Evolutionary conservation across 2,797 vertebrate species (phyloP).

Genomic region (Salarias fasciatus): DNA sequence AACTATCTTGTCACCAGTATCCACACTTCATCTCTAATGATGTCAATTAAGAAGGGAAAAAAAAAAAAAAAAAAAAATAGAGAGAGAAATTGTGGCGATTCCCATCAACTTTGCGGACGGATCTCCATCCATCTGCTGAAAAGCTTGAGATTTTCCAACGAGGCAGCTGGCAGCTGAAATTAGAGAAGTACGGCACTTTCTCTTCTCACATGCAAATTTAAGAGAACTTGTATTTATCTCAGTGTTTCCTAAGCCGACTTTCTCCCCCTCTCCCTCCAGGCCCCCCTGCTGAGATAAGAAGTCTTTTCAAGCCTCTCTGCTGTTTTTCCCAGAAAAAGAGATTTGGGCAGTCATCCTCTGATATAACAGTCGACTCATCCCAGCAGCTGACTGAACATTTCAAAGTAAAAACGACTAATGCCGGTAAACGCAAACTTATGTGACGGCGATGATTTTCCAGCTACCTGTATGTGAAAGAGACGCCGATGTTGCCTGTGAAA

Average conservation of each 20-base stretch:
- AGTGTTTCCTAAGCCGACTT: slow-evolving; percentile 31
- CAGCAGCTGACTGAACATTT: slow-evolving; percentile 1
- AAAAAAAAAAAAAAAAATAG: no score
- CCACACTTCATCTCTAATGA: slow-evolving; percentile 4
- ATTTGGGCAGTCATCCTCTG: slow-evolving; percentile 6
- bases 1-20: no score
- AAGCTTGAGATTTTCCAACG: slow-evolving; percentile 12
- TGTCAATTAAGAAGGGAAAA: not conserved
- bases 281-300: slow-evolving; percentile 49
- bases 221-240: slow-evolving; percentile 47
- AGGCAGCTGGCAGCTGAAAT: slow-evolving; percentile 25
- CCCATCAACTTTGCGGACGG: slow-evolving; percentile 21
- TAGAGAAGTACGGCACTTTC: slow-evolving; percentile 5
- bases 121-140: slow-evolving; percentile 23
- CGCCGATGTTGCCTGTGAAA: slow-evolving; percentile 24
- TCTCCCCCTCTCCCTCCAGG: not conserved
- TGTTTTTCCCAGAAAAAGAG: slow-evolving; percentile 33
- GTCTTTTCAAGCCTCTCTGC: slow-evolving; percentile 34
- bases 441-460: slow-evolving; percentile 1
- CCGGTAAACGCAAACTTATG: not conserved
- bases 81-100: slow-evolving; percentile 9
- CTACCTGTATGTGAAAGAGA: slow-evolving; percentile 16
- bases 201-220: slow-evolving; percentile 55
- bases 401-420: not conserved
- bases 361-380: slow-evolving; percentile 16